phyloP scores from a whole-genome alignment of 1,140 invertebrate species.

The Drosophila elegans region DNA sequence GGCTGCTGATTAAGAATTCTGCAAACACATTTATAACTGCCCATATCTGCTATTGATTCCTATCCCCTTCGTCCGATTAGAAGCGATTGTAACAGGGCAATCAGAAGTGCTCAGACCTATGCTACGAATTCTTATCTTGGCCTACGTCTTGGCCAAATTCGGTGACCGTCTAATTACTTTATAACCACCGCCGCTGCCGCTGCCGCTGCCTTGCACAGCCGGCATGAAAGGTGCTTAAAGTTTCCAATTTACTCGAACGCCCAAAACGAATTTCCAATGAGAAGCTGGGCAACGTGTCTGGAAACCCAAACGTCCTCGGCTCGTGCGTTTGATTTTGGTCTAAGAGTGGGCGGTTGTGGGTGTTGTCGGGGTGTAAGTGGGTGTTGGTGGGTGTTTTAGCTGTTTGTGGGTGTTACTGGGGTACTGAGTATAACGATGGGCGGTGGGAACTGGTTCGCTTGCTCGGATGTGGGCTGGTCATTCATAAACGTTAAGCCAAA shows the following conservation, averaged over 20 bases:
- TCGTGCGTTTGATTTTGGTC: conserved; percentile 11
- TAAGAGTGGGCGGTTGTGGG: conserved; percentile 14
- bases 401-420: not conserved
- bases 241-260: conserved; percentile 68
- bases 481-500: conserved; percentile 70
- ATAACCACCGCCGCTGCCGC: conserved; percentile 36
- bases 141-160: conserved; percentile 44
- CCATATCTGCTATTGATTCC: conserved; percentile 8
- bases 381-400: conserved; percentile 28
- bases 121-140: conserved; percentile 1
- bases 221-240: conserved; percentile 66
- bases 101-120: conserved; percentile 21
- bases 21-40: not conserved
- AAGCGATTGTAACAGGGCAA: conserved; percentile 33
- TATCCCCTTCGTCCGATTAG: conserved; percentile 42
- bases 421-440: not conserved
- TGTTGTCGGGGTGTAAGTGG: conserved; percentile 8
- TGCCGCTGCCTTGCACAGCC: conserved; percentile 23
- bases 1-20: not conserved
- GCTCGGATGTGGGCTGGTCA: conserved; percentile 45
- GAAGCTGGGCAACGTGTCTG: conserved; percentile 71
- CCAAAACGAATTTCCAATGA: conserved; percentile 75
- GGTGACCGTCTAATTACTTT: conserved; percentile 67
- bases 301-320: conserved; percentile 62
- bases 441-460: conserved; percentile 5